These are phyloP conservation scores for Pseudomyrmex gracilis DNA, from an alignment of 1,140 invertebrate genomes.

Conservation along the genomic window DNA sequence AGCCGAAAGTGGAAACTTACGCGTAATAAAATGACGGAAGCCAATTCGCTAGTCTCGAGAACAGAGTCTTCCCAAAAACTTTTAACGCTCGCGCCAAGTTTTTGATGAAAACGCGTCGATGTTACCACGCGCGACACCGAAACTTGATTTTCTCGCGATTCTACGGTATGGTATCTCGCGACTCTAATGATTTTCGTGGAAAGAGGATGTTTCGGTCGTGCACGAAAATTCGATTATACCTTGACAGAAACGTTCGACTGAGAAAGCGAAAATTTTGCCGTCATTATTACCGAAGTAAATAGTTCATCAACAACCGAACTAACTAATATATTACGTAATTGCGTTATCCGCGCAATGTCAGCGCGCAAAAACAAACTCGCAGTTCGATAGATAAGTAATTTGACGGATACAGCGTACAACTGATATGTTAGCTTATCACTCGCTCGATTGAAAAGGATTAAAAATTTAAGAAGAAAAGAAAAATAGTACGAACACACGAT, in stretches of 20 bases:
- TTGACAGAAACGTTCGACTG: neutral
- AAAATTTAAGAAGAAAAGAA: conserved; percentile 1
- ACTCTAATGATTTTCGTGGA: too few relatives aligned
- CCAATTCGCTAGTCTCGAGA: too few relatives aligned
- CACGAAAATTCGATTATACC: neutral
- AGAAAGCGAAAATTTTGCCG: neutral
- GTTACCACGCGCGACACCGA: neutral
- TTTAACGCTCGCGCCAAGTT: too few relatives aligned
- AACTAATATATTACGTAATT: neutral
- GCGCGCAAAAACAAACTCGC: neutral
- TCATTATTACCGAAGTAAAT: neutral
- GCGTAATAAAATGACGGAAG: too few relatives aligned
- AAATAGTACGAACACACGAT: neutral
- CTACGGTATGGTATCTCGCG: too few relatives aligned
- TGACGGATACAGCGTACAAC: neutral
- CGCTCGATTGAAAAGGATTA: neutral
- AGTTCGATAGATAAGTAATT: neutral
- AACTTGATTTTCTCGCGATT: neutral
- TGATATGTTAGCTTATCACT: neutral
- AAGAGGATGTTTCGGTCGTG: neutral
- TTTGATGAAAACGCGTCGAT: too few relatives aligned
- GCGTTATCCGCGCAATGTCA: neutral
- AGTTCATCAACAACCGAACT: neutral
- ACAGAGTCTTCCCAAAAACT: too few relatives aligned
- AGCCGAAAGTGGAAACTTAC: too few relatives aligned